phyloP scores from a whole-genome alignment of 2,113 vertebrate genomes.

The Lophura nycthemera region DNA sequence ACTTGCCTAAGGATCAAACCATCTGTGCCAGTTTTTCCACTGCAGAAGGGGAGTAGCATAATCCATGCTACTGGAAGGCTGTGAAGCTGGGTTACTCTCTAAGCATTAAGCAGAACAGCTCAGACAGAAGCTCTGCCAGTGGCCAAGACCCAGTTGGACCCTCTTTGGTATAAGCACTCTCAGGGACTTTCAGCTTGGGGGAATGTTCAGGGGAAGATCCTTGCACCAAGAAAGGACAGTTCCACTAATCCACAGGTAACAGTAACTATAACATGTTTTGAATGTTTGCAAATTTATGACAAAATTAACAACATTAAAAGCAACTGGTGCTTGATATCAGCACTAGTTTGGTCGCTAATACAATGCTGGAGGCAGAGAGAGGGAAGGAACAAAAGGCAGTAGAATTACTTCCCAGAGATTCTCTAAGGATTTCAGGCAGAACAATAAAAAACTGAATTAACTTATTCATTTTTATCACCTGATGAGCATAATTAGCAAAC shows the following conservation, averaged over 20 bases:
- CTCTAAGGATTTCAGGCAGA: slow-evolving; percentile 51
- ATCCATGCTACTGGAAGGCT: not conserved
- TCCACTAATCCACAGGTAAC: not conserved
- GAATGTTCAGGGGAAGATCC: not conserved
- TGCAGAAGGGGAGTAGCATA: not conserved
- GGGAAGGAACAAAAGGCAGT: not conserved
- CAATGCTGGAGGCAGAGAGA: not conserved
- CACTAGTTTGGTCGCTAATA: not conserved
- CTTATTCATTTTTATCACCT: slow-evolving; percentile 71
- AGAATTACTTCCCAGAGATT: slow-evolving; percentile 40
- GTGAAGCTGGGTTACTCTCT: not conserved
- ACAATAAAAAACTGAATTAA: slow-evolving; percentile 69
- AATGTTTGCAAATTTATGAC: not conserved
- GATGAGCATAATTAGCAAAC: slow-evolving; percentile 77
- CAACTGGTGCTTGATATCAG: not conserved
- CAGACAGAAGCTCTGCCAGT: not conserved
- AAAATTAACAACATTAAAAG: not conserved
- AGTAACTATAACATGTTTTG: not conserved
- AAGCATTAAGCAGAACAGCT: not conserved
- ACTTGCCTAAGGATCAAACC: not conserved
- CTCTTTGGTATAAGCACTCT: not conserved
- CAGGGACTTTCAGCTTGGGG: not conserved
- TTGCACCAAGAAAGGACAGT: not conserved
- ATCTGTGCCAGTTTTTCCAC: not conserved
- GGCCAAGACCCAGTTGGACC: not conserved